Evolutionary conservation across 2,888 invertebrate genomes (phyloP).

Genomic region (Rhopalosiphum nymphaeae): DNA sequence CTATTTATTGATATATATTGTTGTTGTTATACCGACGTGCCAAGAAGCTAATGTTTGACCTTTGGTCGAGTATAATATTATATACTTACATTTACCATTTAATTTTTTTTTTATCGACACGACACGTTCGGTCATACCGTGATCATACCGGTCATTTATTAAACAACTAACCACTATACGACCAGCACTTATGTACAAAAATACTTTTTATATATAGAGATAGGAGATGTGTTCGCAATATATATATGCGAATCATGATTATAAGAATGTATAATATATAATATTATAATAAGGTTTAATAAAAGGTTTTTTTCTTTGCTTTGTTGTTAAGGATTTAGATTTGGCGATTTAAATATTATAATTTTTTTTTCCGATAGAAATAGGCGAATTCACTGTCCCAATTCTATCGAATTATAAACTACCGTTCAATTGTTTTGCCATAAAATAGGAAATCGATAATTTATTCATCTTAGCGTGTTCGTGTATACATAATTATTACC

Average conservation of each 20-base stretch:
- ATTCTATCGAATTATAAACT: neutral
- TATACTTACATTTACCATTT: neutral
- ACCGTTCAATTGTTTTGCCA: conserved; percentile 3
- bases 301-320: conserved; percentile 4
- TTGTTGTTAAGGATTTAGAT: neutral
- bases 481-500: neutral
- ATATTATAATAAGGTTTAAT: neutral
- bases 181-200: neutral
- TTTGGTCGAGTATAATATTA: neutral
- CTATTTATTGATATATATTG: neutral
- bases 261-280: neutral
- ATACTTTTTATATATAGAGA: neutral
- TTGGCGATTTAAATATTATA: neutral
- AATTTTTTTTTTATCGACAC: neutral
- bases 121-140: neutral
- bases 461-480: neutral
- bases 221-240: neutral
- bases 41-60: neutral
- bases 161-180: neutral
- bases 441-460: conserved; percentile 20
- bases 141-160: neutral
- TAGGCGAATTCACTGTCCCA: neutral
- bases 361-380: neutral
- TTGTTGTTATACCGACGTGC: neutral
- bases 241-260: neutral